Conservation (phyloP, 2,113 vertebrate species). For the Mastomys coucha region DNA sequence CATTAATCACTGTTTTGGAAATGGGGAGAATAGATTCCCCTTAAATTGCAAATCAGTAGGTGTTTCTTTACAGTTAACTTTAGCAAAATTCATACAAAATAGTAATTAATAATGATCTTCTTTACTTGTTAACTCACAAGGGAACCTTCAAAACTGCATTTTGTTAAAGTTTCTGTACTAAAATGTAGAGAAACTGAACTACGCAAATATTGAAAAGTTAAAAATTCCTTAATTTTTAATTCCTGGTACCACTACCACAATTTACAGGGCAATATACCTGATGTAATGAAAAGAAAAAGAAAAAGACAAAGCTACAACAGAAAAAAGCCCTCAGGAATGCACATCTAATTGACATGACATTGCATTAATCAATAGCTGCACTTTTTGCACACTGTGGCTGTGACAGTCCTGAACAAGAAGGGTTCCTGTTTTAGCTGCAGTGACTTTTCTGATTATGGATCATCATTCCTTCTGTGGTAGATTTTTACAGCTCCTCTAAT, state of each 20-base stretch:
- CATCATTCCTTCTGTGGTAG: slow-evolving; percentile 93
- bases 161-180: too few species aligned
- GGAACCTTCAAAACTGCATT: too few species aligned
- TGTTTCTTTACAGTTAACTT: too few species aligned
- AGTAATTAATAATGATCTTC: too few species aligned
- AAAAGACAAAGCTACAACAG: slow-evolving; percentile 94
- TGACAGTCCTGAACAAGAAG: slow-evolving; percentile 95
- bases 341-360: slow-evolving; percentile 93
- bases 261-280: slow-evolving; percentile 94
- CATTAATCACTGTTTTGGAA: too few species aligned
- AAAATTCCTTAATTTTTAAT: slow-evolving; percentile 93
- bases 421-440: slow-evolving; percentile 95
- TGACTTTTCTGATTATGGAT: slow-evolving; percentile 97
- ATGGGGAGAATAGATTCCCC: too few species aligned
- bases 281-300: slow-evolving; percentile 90
- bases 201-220: slow-evolving; percentile 88
- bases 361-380: slow-evolving; percentile 93
- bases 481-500: slow-evolving; percentile 96
- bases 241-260: slow-evolving; percentile 96
- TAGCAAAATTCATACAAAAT: too few species aligned
- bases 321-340: slow-evolving; percentile 94
- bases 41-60: too few species aligned
- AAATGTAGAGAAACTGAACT: too few species aligned
- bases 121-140: too few species aligned
- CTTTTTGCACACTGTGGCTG: slow-evolving; percentile 94